Percentiles rank a stretch among this genome's conserved stretches.
Evolutionary conservation across 2,797 vertebrate species (phyloP).

Genomic region (Karalla daura): DNA sequence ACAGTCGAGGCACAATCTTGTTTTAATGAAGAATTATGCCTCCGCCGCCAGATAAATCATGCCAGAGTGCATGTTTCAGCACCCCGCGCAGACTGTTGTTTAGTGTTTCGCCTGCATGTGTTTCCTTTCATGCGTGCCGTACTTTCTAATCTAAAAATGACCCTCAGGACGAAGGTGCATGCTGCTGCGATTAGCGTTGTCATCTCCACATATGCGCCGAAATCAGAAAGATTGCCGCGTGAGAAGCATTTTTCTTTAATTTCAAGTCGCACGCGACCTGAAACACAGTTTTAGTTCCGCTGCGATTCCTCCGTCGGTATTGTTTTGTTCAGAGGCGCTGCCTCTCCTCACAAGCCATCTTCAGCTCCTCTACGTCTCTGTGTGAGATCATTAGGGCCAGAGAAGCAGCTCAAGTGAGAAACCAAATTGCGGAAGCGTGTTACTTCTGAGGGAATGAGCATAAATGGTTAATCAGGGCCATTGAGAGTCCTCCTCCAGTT

Average conservation of each 20-base stretch:
- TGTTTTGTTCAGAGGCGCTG: constrained; percentile 11
- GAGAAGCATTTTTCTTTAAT: neutral
- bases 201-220: neutral
- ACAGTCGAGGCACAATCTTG: constrained; percentile 50
- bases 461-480: constrained; percentile 68
- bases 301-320: neutral
- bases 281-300: neutral
- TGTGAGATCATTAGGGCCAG: constrained; percentile 46
- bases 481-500: constrained; percentile 42
- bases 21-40: constrained; percentile 66
- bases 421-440: constrained; percentile 50
- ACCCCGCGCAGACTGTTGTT: neutral
- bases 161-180: neutral
- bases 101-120: neutral
- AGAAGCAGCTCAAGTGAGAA: constrained; percentile 45
- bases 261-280: neutral
- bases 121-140: constrained; percentile 11
- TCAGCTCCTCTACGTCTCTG: constrained; percentile 1
- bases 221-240: neutral
- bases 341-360: constrained; percentile 14
- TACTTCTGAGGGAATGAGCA: constrained; percentile 48
- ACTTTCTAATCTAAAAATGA: constrained; percentile 1
- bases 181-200: neutral
- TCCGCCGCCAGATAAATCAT: constrained; percentile 18
- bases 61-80: neutral